These are phyloP conservation scores for Cydia fagiglandana DNA, from an alignment of 1,140 invertebrate genomes.

Conservation along the genomic window DNA sequence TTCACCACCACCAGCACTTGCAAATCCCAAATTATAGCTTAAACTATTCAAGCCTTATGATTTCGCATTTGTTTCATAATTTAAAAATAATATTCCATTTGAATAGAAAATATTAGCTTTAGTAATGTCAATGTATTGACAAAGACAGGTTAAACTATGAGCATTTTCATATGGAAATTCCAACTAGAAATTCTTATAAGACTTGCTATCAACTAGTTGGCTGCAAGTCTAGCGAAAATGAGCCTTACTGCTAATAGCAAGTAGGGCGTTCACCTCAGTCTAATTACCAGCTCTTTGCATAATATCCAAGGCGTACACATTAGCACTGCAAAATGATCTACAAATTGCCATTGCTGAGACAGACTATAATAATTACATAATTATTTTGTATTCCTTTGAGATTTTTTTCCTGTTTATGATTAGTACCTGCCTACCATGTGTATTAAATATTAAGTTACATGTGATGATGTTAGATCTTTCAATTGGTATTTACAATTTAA, in stretches of 20 bases:
- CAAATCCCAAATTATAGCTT: slow-evolving; percentile 57
- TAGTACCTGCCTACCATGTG: slow-evolving; percentile 50
- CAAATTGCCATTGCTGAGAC: slow-evolving; percentile 59
- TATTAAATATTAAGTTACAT: slow-evolving; percentile 37
- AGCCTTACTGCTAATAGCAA: slow-evolving; percentile 45
- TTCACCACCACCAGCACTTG: slow-evolving; percentile 47
- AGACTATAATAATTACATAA: slow-evolving; percentile 57
- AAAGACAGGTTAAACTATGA: slow-evolving; percentile 14
- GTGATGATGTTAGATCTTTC: not conserved
- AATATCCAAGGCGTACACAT: slow-evolving; percentile 63
- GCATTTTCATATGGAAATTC: slow-evolving; percentile 21
- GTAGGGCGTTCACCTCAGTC: slow-evolving; percentile 58
- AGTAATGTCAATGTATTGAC: not conserved
- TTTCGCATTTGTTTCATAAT: slow-evolving; percentile 45
- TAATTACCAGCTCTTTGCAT: slow-evolving; percentile 67
- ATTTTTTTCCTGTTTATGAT: not conserved
- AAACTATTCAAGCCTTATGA: slow-evolving; percentile 47
- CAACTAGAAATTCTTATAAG: slow-evolving; percentile 28
- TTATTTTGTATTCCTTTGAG: slow-evolving; percentile 17
- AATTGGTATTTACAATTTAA: too few species aligned
- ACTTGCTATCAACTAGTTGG: slow-evolving; percentile 13
- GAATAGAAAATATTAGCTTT: slow-evolving; percentile 20
- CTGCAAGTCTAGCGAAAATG: slow-evolving; percentile 4
- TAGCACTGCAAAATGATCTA: slow-evolving; percentile 66
- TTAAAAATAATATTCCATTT: slow-evolving; percentile 38